Conservation (phyloP, 2,113 vertebrate genomes). For the Heptranchias perlo region DNA sequence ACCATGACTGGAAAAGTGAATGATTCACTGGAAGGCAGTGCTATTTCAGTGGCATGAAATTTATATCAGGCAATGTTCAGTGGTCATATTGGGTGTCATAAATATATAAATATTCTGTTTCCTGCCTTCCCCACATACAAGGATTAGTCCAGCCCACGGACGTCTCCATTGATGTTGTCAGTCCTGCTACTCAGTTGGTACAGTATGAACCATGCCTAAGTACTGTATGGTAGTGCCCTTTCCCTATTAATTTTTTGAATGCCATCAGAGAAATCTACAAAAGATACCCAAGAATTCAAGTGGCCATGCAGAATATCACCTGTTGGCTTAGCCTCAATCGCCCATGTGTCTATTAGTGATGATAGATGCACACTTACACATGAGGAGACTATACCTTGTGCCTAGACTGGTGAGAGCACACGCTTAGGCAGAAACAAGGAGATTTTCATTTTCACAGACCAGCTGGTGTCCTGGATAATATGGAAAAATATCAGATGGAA, state of each 20-base stretch:
- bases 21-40: not conserved
- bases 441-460: not conserved
- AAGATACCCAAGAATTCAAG: not conserved
- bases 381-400: not conserved
- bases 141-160: not conserved
- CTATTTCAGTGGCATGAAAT: not conserved
- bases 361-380: not conserved
- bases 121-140: not conserved
- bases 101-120: constrained; percentile 1
- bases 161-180: not conserved
- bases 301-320: not conserved
- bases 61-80: not conserved
- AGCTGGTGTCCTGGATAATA: not conserved
- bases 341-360: not conserved
- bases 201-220: not conserved
- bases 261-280: not conserved
- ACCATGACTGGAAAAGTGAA: constrained; percentile 5
- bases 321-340: not conserved
- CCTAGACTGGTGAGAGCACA: not conserved
- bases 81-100: not conserved
- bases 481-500: not conserved
- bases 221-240: not conserved
- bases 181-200: not conserved
- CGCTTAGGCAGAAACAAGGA: not conserved
- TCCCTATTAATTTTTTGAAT: not conserved